Conservation (phyloP, 2,797 vertebrate genomes). For the Syndactyla subalaris region DNA sequence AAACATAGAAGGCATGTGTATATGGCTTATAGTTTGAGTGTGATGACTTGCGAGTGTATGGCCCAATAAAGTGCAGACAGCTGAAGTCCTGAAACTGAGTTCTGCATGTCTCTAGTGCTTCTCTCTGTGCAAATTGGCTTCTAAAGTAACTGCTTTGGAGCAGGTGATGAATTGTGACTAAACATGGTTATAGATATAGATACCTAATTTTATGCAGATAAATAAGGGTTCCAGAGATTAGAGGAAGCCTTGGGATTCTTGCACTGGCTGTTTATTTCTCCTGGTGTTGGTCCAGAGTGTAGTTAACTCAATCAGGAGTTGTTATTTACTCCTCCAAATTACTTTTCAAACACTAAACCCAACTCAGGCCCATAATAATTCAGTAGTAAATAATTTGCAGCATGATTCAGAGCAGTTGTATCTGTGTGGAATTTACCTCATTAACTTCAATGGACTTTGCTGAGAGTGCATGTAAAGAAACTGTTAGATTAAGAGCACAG, state of each 20-base stretch:
- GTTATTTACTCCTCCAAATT: constrained; percentile 29
- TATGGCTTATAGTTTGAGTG: neutral
- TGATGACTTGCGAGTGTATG: neutral
- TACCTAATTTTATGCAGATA: neutral
- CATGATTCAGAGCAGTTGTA: neutral
- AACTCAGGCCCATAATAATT: neutral
- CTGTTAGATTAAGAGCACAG: neutral
- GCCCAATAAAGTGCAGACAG: neutral
- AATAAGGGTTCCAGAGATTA: neutral
- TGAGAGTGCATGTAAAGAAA: neutral
- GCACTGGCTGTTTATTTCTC: neutral
- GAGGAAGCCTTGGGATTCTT: neutral
- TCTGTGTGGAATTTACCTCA: constrained; percentile 1
- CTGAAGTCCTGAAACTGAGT: neutral
- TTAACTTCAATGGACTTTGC: constrained; percentile 29
- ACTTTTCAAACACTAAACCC: neutral
- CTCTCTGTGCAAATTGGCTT: neutral
- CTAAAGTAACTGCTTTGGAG: neutral
- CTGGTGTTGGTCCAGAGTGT: neutral
- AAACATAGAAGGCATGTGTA: accelerated
- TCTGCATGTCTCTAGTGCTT: neutral
- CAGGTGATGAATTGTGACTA: neutral
- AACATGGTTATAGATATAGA: neutral
- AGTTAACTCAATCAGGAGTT: neutral
- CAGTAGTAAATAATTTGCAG: neutral